Evolutionary conservation across 2,113 vertebrate genomes (phyloP).

Genomic region (Channa argus): DNA sequence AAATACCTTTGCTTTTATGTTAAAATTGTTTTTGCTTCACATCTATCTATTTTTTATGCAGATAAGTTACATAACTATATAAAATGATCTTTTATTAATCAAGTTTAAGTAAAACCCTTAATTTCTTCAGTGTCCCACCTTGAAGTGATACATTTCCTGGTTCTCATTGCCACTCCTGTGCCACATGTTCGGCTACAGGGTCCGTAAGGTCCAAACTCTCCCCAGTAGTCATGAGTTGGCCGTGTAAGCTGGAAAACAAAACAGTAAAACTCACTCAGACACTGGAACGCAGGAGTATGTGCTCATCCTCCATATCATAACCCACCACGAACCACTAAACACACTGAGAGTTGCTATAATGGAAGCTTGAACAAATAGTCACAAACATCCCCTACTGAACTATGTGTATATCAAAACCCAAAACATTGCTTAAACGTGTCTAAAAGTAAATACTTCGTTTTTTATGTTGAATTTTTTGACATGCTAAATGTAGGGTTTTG

Average conservation of each 20-base stretch:
- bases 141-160: slow-evolving; percentile 74
- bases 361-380: slow-evolving; percentile 46
- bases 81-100: too few relatives aligned
- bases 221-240: slow-evolving; percentile 74
- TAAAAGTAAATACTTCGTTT: too few relatives aligned
- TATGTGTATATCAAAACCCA: neutral
- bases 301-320: slow-evolving; percentile 22
- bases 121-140: slow-evolving; percentile 54
- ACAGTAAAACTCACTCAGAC: neutral
- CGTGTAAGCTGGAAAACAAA: slow-evolving; percentile 42
- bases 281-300: slow-evolving; percentile 33
- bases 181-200: slow-evolving; percentile 83
- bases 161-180: slow-evolving; percentile 76
- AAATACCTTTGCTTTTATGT: too few relatives aligned
- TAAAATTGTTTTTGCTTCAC: too few relatives aligned
- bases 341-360: slow-evolving; percentile 41
- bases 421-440: neutral
- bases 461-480: too few relatives aligned
- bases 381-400: slow-evolving; percentile 38
- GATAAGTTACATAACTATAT: too few relatives aligned
- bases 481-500: neutral
- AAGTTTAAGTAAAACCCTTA: too few relatives aligned
- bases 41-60: too few relatives aligned
- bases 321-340: slow-evolving; percentile 31
- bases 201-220: slow-evolving; percentile 75